phyloP scores from a whole-genome alignment of 2,888 invertebrate species.

The Copidosoma aretas region DNA sequence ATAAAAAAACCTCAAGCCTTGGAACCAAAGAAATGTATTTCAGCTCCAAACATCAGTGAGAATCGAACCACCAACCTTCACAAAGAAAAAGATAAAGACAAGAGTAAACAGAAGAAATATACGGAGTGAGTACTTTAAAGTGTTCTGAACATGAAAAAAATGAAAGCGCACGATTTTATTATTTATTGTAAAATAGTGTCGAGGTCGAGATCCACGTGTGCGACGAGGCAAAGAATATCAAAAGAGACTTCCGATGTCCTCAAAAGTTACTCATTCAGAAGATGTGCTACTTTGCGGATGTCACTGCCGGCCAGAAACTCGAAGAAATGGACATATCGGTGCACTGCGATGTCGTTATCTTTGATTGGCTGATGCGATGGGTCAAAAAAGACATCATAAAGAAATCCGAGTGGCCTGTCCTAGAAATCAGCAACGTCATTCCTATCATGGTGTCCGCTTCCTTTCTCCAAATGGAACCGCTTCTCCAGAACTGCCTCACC shows the following conservation, averaged over 20 bases:
- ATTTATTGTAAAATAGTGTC: constrained; percentile 64
- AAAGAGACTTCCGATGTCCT: constrained; percentile 88
- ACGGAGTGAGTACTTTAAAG: constrained; percentile 50
- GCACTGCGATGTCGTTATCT: constrained; percentile 94
- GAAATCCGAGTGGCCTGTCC: constrained; percentile 72
- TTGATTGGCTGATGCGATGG: constrained; percentile 97
- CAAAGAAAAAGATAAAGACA: constrained; percentile 45
- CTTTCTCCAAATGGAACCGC: constrained; percentile 91
- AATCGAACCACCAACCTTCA: constrained; percentile 27
- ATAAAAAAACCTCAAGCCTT: constrained; percentile 63
- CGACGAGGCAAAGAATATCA: constrained; percentile 89
- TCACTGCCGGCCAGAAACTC: constrained; percentile 79
- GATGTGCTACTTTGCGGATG: constrained; percentile 95
- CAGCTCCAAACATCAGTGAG: constrained; percentile 5
- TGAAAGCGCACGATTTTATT: no score
- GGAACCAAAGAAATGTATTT: constrained; percentile 52
- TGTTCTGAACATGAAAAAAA: neutral
- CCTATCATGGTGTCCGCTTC: constrained; percentile 94
- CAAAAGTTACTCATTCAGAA: constrained; percentile 85
- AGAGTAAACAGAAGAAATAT: constrained; percentile 52
- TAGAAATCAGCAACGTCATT: constrained; percentile 85
- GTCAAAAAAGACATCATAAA: constrained; percentile 79
- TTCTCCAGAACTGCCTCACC: constrained; percentile 83
- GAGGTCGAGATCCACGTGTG: constrained; percentile 95
- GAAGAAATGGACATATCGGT: constrained; percentile 97